Conservation (phyloP, 2,888 invertebrate species). For the Lamproptera curius region DNA sequence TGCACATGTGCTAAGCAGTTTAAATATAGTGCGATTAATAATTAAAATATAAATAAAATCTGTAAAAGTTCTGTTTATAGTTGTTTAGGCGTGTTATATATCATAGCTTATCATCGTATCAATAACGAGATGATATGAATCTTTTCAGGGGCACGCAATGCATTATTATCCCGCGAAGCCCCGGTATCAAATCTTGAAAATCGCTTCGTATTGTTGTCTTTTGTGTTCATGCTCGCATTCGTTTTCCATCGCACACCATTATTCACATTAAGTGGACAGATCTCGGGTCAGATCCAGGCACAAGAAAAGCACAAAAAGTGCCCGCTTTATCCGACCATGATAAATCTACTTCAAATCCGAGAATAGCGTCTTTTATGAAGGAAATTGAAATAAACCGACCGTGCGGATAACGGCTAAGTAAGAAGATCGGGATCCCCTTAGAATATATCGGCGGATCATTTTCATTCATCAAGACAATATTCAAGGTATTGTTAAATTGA, state of each 20-base stretch:
- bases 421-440: conserved; percentile 73
- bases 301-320: conserved; percentile 78
- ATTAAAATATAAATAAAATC: no score
- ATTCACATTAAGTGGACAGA: conserved; percentile 79
- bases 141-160: conserved; percentile 37
- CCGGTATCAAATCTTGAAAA: conserved; percentile 73
- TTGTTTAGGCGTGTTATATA: no score
- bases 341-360: conserved; percentile 79
- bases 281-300: conserved; percentile 79
- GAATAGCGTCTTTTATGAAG: conserved; percentile 79
- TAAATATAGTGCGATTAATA: no score
- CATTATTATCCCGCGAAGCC: conserved; percentile 60
- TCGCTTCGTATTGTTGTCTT: conserved; percentile 75
- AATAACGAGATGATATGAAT: conserved; percentile 3
- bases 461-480: conserved; percentile 63
- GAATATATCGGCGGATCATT: conserved; percentile 75
- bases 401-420: conserved; percentile 78
- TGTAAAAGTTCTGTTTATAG: no score
- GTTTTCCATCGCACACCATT: conserved; percentile 78
- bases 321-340: conserved; percentile 79
- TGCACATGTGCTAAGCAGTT: no score
- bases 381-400: conserved; percentile 79
- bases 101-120: no score
- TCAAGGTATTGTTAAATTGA: conserved; percentile 13
- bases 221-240: conserved; percentile 67